phyloP scores from a whole-genome alignment of 2,113 vertebrate genomes.

The Ceyx margarethae region DNA sequence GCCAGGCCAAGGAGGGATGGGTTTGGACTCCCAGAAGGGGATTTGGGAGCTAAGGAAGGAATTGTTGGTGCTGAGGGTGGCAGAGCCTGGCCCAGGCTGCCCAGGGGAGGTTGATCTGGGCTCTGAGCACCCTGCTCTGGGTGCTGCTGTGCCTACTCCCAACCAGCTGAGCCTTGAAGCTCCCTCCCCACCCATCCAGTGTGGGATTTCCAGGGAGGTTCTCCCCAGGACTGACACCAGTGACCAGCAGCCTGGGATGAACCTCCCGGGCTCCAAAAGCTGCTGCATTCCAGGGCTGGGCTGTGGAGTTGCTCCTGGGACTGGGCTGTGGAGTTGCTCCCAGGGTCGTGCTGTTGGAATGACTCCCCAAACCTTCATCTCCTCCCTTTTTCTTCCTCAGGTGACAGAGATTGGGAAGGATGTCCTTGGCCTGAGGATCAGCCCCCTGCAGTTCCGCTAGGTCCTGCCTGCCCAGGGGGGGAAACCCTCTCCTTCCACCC shows the following conservation, averaged over 20 bases:
- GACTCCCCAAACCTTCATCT: neutral
- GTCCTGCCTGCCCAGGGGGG: neutral
- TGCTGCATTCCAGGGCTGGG: too few species aligned
- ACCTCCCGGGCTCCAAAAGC: too few species aligned
- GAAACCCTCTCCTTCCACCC: neutral
- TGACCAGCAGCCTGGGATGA: too few species aligned
- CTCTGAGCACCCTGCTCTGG: neutral
- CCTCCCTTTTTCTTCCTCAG: conserved; percentile 59
- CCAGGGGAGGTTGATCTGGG: neutral
- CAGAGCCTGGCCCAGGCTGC: neutral
- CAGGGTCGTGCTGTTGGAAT: too few species aligned
- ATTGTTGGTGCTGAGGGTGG: neutral
- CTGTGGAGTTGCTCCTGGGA: neutral
- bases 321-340: neutral
- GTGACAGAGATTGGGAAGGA: conserved; percentile 96
- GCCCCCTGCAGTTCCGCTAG: conserved; percentile 95
- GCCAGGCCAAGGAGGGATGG: neutral
- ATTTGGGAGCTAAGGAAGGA: neutral
- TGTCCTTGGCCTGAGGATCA: conserved; percentile 93
- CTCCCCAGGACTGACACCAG: too few species aligned
- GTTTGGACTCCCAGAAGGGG: neutral
- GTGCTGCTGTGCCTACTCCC: neutral
- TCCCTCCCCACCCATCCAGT: neutral
- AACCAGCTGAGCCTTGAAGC: too few species aligned
- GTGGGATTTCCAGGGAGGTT: too few species aligned